A percentile compares a stretch with the other conserved stretches of the same genome.
These are phyloP conservation scores for Drymodes brunneopygia DNA, from an alignment of 2,113 vertebrate genomes.

Conservation along the genomic window DNA sequence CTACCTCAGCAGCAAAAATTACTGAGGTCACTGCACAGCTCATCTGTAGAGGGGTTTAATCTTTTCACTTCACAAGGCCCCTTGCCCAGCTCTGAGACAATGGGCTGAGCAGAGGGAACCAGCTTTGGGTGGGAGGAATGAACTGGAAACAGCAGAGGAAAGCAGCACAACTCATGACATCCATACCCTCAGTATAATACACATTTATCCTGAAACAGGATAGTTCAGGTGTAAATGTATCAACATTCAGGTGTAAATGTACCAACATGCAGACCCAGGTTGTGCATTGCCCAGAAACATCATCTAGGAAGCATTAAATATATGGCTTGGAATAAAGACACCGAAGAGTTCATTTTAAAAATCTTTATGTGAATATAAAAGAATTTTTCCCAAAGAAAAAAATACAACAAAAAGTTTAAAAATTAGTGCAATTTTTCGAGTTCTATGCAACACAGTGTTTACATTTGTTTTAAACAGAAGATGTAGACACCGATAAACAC, in stretches of 20 bases:
- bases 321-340: constrained; percentile 7
- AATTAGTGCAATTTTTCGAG: constrained; percentile 64
- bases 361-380: constrained; percentile 70
- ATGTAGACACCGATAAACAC: background rate
- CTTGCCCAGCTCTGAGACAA: background rate
- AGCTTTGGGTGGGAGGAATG: background rate
- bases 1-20: background rate
- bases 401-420: constrained; percentile 39
- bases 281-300: background rate
- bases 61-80: background rate
- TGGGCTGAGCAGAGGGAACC: background rate
- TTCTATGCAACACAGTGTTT: constrained; percentile 41
- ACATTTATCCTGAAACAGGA: rapidly evolving
- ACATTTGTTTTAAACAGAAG: constrained; percentile 26
- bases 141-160: background rate
- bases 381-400: constrained; percentile 44
- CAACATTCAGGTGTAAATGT: rapidly evolving
- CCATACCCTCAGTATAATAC: background rate
- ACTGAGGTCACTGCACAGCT: background rate
- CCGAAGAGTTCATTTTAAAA: background rate
- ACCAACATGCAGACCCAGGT: background rate
- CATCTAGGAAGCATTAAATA: background rate
- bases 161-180: background rate
- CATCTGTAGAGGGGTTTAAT: background rate
- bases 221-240: background rate